Conservation (phyloP, 2,888 invertebrate genomes). For the Drosophila nigricruria region DNA sequence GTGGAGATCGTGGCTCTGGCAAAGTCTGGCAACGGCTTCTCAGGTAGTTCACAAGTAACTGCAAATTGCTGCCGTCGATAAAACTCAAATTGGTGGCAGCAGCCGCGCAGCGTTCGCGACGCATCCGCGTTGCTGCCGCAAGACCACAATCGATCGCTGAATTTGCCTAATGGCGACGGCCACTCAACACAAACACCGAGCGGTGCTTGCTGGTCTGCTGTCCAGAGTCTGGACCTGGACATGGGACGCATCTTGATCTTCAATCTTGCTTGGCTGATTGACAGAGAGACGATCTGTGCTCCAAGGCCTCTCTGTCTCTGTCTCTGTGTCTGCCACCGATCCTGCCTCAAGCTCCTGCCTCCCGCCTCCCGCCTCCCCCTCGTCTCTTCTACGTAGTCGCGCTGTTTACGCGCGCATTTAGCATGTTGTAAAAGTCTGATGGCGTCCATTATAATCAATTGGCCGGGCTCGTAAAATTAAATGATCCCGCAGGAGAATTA, state of each 20-base stretch:
- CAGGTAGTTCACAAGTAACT: slow-evolving; percentile 85
- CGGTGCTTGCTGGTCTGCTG: slow-evolving; percentile 27
- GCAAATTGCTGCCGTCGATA: slow-evolving; percentile 83
- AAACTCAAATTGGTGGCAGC: slow-evolving; percentile 75
- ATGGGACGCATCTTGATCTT: slow-evolving; percentile 57
- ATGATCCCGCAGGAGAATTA: slow-evolving; percentile 85
- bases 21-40: slow-evolving; percentile 77
- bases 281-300: slow-evolving; percentile 55
- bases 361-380: not conserved
- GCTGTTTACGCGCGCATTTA: slow-evolving; percentile 83
- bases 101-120: slow-evolving; percentile 31
- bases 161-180: slow-evolving; percentile 83
- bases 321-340: slow-evolving; percentile 6
- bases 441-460: slow-evolving; percentile 85
- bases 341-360: not conserved
- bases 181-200: slow-evolving; percentile 80
- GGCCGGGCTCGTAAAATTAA: slow-evolving; percentile 85
- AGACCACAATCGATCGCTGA: slow-evolving; percentile 74
- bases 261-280: slow-evolving; percentile 67
- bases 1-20: slow-evolving; percentile 24
- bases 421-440: slow-evolving; percentile 85
- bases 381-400: slow-evolving; percentile 32
- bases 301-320: slow-evolving; percentile 29
- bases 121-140: slow-evolving; percentile 64
- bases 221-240: slow-evolving; percentile 18